Evolutionary conservation across 2,113 vertebrate species (phyloP).

Genomic region (Malurus melanocephalus): DNA sequence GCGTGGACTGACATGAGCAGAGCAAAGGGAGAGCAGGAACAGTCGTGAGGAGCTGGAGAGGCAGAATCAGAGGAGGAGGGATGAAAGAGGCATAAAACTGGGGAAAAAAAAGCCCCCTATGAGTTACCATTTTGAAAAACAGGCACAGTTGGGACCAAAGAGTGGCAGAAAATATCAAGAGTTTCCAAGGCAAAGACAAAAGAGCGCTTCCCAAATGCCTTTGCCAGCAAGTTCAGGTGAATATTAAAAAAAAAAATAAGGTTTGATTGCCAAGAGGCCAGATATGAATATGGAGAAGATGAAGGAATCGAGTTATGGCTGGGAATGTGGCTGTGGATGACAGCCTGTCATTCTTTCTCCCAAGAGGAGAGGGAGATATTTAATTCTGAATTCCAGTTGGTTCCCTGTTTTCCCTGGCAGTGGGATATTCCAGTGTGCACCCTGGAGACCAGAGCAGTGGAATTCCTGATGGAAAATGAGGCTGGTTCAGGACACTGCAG

Average conservation of each 20-base stretch:
- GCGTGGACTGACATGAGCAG: neutral
- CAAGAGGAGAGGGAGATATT: neutral
- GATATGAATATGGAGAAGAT: neutral
- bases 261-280: neutral
- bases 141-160: neutral
- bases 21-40: slow-evolving; percentile 21
- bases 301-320: neutral
- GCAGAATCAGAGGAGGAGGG: neutral
- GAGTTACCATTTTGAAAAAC: neutral
- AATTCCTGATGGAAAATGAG: neutral
- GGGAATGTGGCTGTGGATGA: neutral
- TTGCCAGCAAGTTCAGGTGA: neutral
- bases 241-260: neutral
- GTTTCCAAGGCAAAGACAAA: neutral
- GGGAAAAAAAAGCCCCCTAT: neutral
- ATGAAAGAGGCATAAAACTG: neutral
- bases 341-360: neutral
- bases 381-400: neutral
- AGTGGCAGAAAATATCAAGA: neutral
- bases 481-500: neutral
- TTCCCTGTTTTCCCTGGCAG: neutral
- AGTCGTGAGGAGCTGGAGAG: neutral
- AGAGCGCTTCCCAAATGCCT: neutral
- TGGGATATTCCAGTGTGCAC: neutral
- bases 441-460: neutral